Conservation (phyloP, 2,797 vertebrate species). For the Anguilla pacifica region DNA sequence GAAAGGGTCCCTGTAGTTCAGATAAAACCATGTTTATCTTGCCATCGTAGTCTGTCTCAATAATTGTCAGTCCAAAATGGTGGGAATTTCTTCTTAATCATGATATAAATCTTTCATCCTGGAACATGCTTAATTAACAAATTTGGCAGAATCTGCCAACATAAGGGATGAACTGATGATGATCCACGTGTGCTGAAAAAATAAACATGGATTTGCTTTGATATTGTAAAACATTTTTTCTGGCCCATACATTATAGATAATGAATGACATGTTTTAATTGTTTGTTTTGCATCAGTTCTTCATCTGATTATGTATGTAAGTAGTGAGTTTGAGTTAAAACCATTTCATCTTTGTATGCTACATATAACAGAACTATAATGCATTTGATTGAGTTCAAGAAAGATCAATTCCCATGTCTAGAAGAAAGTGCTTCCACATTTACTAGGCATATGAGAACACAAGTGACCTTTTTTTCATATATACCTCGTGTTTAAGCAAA, state of each 20-base stretch:
- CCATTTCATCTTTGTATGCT: background rate
- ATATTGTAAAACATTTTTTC: background rate
- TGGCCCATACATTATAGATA: background rate
- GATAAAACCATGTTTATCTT: background rate
- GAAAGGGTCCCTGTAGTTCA: constrained; percentile 56
- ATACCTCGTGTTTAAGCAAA: constrained; percentile 49
- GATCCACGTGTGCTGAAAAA: background rate
- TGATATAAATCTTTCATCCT: background rate
- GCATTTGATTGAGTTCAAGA: constrained; percentile 16
- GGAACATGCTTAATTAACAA: background rate
- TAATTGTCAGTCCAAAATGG: background rate
- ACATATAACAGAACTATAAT: constrained; percentile 32
- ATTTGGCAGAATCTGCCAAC: background rate
- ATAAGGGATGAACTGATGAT: background rate
- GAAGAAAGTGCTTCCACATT: constrained; percentile 22
- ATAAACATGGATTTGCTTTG: background rate
- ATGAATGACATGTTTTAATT: background rate
- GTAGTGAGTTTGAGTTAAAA: constrained; percentile 23
- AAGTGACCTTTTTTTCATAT: constrained; percentile 31
- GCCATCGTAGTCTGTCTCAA: background rate
- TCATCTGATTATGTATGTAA: background rate
- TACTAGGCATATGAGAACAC: constrained; percentile 18
- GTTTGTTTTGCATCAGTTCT: background rate
- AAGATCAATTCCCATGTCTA: background rate
- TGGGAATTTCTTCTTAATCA: background rate